Evolutionary conservation across 2,888 invertebrate genomes (phyloP).

Genomic region (Lochmaea capreae): DNA sequence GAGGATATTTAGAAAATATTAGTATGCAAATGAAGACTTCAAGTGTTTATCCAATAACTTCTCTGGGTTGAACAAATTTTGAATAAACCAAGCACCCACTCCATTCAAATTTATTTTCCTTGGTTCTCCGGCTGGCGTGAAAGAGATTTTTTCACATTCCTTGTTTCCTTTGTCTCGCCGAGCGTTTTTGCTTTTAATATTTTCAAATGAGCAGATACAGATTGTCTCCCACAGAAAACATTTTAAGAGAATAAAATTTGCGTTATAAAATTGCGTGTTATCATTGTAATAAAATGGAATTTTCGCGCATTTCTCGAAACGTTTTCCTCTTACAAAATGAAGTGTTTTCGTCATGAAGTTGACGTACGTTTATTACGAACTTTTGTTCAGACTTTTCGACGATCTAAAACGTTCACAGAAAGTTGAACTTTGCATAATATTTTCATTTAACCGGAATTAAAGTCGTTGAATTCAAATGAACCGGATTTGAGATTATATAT

Average conservation of each 20-base stretch:
- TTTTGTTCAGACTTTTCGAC: slow-evolving; percentile 15
- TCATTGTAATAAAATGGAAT: too few species aligned
- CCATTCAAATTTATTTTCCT: slow-evolving; percentile 21
- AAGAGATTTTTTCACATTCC: slow-evolving; percentile 1
- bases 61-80: slow-evolving; percentile 24
- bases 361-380: slow-evolving; percentile 19
- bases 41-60: slow-evolving; percentile 35
- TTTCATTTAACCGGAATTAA: slow-evolving; percentile 20
- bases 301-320: background rate
- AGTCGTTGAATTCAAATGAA: slow-evolving; percentile 10
- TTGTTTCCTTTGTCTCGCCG: background rate
- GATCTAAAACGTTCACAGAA: slow-evolving; percentile 16
- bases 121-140: background rate
- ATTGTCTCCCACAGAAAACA: background rate
- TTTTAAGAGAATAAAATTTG: background rate
- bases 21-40: slow-evolving; percentile 24
- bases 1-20: slow-evolving; percentile 20
- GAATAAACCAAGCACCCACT: slow-evolving; percentile 23
- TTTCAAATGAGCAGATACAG: slow-evolving; percentile 2
- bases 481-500: background rate
- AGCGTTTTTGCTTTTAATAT: background rate
- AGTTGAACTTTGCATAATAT: slow-evolving; percentile 19
- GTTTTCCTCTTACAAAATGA: background rate
- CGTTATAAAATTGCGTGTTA: too few species aligned
- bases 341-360: slow-evolving; percentile 17